Conservation (phyloP, 2,888 invertebrate genomes). For the Leucophora obtusa region DNA sequence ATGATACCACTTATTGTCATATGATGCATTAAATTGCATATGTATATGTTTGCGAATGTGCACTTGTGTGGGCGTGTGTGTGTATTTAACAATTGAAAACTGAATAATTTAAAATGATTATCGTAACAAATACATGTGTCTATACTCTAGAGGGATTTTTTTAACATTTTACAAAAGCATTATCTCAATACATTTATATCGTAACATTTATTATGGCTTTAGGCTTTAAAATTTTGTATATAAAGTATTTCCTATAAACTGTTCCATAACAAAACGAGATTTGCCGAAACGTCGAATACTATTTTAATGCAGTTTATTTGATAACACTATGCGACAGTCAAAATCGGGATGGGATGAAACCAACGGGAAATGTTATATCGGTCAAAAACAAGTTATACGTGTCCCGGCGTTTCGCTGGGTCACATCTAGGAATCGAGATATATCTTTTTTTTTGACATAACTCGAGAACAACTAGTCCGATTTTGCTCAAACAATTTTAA, state of each 20-base stretch:
- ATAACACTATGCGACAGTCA: too few relatives aligned
- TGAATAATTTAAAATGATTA: conserved; percentile 64
- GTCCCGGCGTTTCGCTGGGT: too few relatives aligned
- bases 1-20: conserved; percentile 54
- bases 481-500: too few relatives aligned
- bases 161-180: conserved; percentile 36
- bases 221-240: conserved; percentile 45
- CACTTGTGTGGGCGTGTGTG: neutral
- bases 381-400: too few relatives aligned
- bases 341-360: too few relatives aligned
- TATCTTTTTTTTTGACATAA: too few relatives aligned
- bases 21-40: conserved; percentile 57
- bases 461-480: too few relatives aligned
- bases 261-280: too few relatives aligned
- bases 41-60: neutral
- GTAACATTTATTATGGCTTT: conserved; percentile 62
- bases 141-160: conserved; percentile 45
- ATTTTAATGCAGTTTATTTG: too few relatives aligned
- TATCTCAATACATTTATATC: conserved; percentile 63
- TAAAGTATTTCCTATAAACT: neutral
- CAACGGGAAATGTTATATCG: too few relatives aligned
- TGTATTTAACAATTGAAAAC: conserved; percentile 53
- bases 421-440: too few relatives aligned
- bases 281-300: too few relatives aligned
- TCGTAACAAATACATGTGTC: conserved; percentile 33